Conservation (phyloP, 2,888 invertebrate species). For the Cheilosia variabilis region DNA sequence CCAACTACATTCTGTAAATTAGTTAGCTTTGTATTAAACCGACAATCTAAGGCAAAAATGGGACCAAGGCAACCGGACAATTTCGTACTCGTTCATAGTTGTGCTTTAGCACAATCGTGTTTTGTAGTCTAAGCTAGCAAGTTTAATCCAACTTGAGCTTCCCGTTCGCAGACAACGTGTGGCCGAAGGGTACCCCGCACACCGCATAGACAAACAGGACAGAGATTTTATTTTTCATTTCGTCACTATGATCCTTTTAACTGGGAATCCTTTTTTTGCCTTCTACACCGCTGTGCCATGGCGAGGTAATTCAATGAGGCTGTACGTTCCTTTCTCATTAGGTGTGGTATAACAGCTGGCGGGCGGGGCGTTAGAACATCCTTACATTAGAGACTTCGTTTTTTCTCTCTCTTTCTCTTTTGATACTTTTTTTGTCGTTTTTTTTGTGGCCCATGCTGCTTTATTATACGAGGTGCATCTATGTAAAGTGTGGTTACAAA, state of each 20-base stretch:
- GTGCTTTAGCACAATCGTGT: too few relatives aligned
- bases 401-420: background rate
- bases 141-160: conserved; percentile 26
- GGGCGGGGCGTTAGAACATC: background rate
- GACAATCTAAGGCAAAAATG: conserved; percentile 18
- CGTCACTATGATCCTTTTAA: conserved; percentile 55
- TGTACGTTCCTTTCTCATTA: conserved; percentile 34
- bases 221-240: conserved; percentile 48
- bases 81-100: background rate
- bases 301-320: conserved; percentile 22
- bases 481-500: background rate
- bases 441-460: background rate
- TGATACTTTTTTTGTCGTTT: too few relatives aligned
- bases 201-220: conserved; percentile 8
- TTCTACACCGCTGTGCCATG: background rate
- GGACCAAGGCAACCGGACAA: background rate
- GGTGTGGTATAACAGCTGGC: conserved; percentile 12
- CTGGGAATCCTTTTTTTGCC: conserved; percentile 2
- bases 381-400: background rate
- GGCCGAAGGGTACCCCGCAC: background rate
- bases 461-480: background rate
- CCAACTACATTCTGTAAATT: conserved; percentile 34
- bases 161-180: conserved; percentile 5
- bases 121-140: background rate
- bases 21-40: conserved; percentile 47